Base-by-base conservation (phyloP, 1,140 invertebrate species). In the Saccostrea cuccullata region DNA sequence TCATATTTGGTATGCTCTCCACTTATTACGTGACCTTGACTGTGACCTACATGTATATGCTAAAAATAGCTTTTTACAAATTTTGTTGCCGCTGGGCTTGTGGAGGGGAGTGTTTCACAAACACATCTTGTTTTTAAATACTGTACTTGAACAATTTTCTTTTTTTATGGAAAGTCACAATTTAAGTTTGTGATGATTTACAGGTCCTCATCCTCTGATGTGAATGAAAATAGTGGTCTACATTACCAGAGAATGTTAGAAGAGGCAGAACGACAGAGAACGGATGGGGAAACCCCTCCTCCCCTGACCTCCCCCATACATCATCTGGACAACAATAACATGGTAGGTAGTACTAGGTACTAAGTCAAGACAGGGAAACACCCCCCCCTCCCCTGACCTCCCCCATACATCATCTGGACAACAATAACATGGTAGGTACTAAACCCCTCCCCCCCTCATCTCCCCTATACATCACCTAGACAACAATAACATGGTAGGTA, bases 251-350 rank as follows among this genome's bases (percentile, higher is more conserved):
- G 30, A 60, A 85, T 67, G 60, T 17, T 85, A 30, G 84, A 91
- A 70, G 90, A 90, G 58, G 84, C 87, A 30, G 89, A 90, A 12
- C 36, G 87, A 64, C 84, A 85, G 23, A 89, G 58, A 36, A 77
- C 70, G 82, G 89, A 91, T 12, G 92, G 92, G 9, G 93, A 93
- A 83, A 93, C 93, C 9, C 93, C 93, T 3, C 93, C 93, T 13
- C 93, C 93, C 12, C 87, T 90, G 13, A 77, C 93, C 60, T 91
- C 89, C 67, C 92, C 93, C 30, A 90, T 93, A 56, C 89, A 87
- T 56, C 87, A 85, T 12, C 67, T 77, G 20, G 90, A 91, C 56
- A 89, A 60, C 17, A 91, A 91, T 58, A 91, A 91, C 83, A 92
- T 89, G 73, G 84, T 88, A 90, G 15, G 86, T 90, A 20, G 1